Conservation (phyloP, 2,888 invertebrate genomes). For the Limnephilus auricula region DNA sequence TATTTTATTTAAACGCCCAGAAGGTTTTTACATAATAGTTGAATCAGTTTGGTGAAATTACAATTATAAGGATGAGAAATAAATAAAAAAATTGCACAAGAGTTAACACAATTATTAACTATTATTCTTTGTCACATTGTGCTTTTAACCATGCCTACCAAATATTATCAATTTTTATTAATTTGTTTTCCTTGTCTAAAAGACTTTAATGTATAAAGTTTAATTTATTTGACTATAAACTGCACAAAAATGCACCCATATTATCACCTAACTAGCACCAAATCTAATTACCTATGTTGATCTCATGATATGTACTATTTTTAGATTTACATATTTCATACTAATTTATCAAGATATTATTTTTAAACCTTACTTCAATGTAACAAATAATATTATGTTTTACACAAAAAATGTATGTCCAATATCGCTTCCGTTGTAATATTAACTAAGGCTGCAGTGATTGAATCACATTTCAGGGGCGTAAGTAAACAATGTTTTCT, state of each 20-base stretch:
- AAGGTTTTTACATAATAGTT: too few relatives aligned
- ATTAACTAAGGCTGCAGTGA: too few relatives aligned
- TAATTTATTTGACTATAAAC: neutral
- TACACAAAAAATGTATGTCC: neutral
- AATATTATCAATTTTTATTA: neutral
- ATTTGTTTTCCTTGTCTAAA: neutral
- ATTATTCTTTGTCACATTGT: neutral
- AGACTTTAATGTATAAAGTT: neutral
- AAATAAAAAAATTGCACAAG: too few relatives aligned
- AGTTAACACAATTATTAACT: too few relatives aligned
- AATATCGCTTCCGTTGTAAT: too few relatives aligned
- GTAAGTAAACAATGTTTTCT: too few relatives aligned
- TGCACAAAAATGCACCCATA: constrained; percentile 2
- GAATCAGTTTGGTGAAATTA: too few relatives aligned
- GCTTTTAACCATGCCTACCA: neutral
- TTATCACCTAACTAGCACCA: constrained; percentile 5
- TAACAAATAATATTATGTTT: neutral
- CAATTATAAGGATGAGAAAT: too few relatives aligned
- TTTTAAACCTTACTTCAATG: neutral
- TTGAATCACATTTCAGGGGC: too few relatives aligned
- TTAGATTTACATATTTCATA: neutral
- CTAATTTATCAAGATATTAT: neutral
- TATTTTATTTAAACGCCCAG: too few relatives aligned
- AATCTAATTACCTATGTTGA: neutral
- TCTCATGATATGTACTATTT: neutral